Evolutionary conservation across 2,113 vertebrate genomes (phyloP).

Genomic region (Eurypyga helias): DNA sequence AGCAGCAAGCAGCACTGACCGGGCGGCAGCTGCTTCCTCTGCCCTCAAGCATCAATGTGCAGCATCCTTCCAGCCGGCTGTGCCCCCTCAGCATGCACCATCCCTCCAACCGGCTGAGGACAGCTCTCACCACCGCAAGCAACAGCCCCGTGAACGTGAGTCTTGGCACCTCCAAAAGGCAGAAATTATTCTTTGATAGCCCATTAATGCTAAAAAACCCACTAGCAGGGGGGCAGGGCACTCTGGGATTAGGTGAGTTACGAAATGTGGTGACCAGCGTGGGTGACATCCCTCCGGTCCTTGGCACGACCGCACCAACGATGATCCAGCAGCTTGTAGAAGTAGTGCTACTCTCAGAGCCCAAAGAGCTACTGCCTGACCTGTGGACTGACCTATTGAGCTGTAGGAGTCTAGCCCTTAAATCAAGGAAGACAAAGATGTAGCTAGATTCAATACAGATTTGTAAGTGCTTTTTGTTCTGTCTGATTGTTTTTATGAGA

Average conservation of each 20-base stretch:
- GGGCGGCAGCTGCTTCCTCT: fast-evolving
- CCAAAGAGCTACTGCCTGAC: background rate
- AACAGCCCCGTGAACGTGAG: fast-evolving
- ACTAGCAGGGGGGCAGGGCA: background rate
- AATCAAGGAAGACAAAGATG: background rate
- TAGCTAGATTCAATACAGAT: background rate
- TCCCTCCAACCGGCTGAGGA: background rate
- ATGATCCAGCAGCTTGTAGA: background rate
- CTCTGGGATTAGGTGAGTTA: background rate
- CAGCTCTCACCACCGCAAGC: background rate
- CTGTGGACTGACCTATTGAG: background rate
- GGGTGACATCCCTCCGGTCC: background rate
- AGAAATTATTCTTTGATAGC: background rate
- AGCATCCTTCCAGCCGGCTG: background rate
- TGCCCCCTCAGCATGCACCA: too few species aligned
- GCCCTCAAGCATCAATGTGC: fast-evolving
- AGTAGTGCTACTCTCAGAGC: background rate
- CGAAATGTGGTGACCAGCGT: fast-evolving
- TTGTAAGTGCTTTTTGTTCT: background rate
- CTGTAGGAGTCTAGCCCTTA: background rate
- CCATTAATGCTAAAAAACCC: background rate
- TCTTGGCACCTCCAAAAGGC: background rate
- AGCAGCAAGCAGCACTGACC: background rate
- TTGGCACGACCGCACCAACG: fast-evolving
- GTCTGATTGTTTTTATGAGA: background rate